Conservation (phyloP, 2,888 invertebrate genomes). For the Pimpla rufipes region DNA sequence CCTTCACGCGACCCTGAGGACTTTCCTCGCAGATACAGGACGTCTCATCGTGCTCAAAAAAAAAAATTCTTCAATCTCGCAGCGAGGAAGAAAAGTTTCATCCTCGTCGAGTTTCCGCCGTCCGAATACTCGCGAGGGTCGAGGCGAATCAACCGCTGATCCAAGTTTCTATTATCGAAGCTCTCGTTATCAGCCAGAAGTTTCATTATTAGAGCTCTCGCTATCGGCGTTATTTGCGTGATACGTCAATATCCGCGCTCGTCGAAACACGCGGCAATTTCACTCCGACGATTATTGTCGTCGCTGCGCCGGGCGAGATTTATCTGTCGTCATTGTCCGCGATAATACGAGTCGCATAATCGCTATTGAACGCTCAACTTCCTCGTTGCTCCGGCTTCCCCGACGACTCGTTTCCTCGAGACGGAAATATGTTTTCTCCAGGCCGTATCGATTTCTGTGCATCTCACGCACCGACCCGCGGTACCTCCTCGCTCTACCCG, state of each 20-base stretch:
- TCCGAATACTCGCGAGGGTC: neutral
- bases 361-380: slow-evolving; percentile 33
- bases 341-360: slow-evolving; percentile 3
- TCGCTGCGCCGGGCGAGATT: neutral
- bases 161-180: neutral
- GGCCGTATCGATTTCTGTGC: slow-evolving; percentile 50
- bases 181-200: slow-evolving; percentile 27
- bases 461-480: neutral
- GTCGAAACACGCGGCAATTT: slow-evolving; percentile 28
- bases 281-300: slow-evolving; percentile 11
- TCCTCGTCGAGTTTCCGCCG: neutral
- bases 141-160: neutral
- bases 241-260: slow-evolving; percentile 32
- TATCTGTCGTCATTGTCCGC: slow-evolving; percentile 25
- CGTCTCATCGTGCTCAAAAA: too few species aligned
- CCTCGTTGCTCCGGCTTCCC: neutral
- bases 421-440: slow-evolving; percentile 52
- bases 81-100: neutral
- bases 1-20: too few species aligned
- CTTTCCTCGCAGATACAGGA: too few species aligned
- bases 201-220: neutral
- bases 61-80: too few species aligned
- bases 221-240: slow-evolving; percentile 20
- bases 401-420: slow-evolving; percentile 43
- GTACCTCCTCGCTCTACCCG: neutral